Conservation (phyloP, 2,888 invertebrate species). For the Pyrrhosoma nymphula region DNA sequence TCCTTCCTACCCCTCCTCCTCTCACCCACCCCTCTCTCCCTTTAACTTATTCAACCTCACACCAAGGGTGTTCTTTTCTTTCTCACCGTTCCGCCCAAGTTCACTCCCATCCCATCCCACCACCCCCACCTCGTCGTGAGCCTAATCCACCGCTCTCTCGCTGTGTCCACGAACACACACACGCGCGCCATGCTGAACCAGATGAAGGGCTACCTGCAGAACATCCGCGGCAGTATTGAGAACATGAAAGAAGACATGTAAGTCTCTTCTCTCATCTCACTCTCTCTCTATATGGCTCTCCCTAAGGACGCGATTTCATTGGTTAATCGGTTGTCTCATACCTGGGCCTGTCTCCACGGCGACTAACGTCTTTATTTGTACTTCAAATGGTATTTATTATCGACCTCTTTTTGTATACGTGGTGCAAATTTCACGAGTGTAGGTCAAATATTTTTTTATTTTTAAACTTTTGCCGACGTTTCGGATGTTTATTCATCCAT, state of each 20-base stretch:
- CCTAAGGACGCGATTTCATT: too few species aligned
- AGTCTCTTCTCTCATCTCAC: constrained; percentile 60
- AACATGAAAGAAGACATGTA: constrained; percentile 69
- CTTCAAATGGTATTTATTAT: too few species aligned
- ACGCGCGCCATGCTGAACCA: constrained; percentile 68
- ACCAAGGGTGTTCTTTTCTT: too few species aligned
- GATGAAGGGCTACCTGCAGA: constrained; percentile 69
- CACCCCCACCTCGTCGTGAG: background rate
- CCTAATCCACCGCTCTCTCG: background rate
- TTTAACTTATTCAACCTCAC: background rate
- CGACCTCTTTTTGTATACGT: too few species aligned
- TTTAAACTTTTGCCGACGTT: too few species aligned
- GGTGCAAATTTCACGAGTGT: too few species aligned
- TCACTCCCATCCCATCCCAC: background rate
- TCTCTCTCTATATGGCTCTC: background rate
- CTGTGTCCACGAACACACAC: too few species aligned
- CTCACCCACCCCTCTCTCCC: background rate
- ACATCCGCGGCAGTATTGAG: constrained; percentile 68
- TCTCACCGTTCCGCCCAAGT: background rate
- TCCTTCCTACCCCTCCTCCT: background rate
- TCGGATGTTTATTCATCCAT: too few species aligned
- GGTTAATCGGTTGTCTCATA: too few species aligned
- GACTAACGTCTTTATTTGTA: background rate
- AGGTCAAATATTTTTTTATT: too few species aligned
- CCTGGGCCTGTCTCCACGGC: constrained; percentile 62